These are phyloP conservation scores for Chrysotoxum bicinctum DNA, from an alignment of 2,888 invertebrate species.

Conservation along the genomic window DNA sequence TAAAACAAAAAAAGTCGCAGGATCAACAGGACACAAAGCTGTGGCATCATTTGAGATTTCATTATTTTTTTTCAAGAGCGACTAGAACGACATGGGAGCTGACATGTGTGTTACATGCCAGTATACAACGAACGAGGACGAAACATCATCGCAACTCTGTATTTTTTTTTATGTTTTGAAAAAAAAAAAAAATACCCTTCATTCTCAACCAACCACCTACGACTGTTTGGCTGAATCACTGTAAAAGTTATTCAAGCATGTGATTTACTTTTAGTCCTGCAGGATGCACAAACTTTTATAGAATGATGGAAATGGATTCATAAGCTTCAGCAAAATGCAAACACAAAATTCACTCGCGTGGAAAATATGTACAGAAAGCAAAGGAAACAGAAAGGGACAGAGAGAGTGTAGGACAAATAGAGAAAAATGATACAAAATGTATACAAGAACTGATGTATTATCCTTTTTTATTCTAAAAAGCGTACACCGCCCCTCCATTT, in stretches of 20 bases:
- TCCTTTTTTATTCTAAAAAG: not conserved
- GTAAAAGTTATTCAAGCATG: slow-evolving; percentile 59
- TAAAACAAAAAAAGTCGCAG: not conserved
- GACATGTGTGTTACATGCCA: slow-evolving; percentile 57
- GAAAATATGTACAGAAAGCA: slow-evolving; percentile 52
- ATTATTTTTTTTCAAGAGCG: not conserved
- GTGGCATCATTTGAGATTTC: slow-evolving; percentile 29
- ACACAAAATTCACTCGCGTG: slow-evolving; percentile 60
- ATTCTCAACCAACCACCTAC: slow-evolving; percentile 21
- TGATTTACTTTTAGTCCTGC: slow-evolving; percentile 66
- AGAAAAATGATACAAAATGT: not conserved
- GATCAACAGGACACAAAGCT: slow-evolving; percentile 63
- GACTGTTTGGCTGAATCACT: slow-evolving; percentile 44
- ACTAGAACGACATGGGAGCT: slow-evolving; percentile 56
- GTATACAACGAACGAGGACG: slow-evolving; percentile 28
- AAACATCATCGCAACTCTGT: slow-evolving; percentile 47
- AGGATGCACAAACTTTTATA: slow-evolving; percentile 37
- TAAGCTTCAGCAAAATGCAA: slow-evolving; percentile 62
- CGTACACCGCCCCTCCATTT: not conserved
- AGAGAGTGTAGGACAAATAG: not conserved
- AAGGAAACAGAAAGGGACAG: not conserved
- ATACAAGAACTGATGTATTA: slow-evolving; percentile 25
- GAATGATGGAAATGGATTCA: slow-evolving; percentile 58
- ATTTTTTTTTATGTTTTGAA: not conserved
- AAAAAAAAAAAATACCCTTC: slow-evolving; percentile 2